Base-by-base conservation (phyloP, 2,888 invertebrate species). In the Leucoptera coffeella region DNA sequence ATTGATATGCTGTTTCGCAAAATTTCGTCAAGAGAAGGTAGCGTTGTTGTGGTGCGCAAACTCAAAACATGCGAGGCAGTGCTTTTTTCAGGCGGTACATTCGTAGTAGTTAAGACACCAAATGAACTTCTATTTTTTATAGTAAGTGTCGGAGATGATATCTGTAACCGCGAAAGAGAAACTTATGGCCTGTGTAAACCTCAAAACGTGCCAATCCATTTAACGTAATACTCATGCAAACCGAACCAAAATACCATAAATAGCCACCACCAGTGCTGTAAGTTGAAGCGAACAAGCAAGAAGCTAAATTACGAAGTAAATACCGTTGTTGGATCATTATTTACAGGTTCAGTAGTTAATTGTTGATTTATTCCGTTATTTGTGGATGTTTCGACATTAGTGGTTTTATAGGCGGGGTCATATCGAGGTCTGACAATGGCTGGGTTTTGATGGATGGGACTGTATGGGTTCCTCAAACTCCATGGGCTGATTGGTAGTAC, bases 351-450 rank as follows among this genome's bases (percentile, higher is more conserved):
- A 55, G 46, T 58, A 53, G 59, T 67, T 64, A 61, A 59, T 48
- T 50, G 43, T 38, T 58, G 74, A 64, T 72, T 62, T 50, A 55
- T 55, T 67, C 58, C 72, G 72, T 74, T 74, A 72, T 75, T 76
- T 54, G 55, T 57, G 56, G 56, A 53, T 54, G 56, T 76, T 75
- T 73, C 75, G 71, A 72, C 76, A 75, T 76, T 78, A 78, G 75
- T 77, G 69, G 74, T 77, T 67, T 75, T 75, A 71, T 73, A 74
- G 64, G 67, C 69, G 47, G 73, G 73, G 64, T 71, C 71, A 69
- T 58, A 58, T 57, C 57, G 58, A 41, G 71, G 69, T 67, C 64
- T 71, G 50, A 72, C 67, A 49, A 69, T 67, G 53, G 71, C 71
- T 47, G 72, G 71, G 56, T 58, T 69, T 45, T 67, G 71, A 65